phyloP scores from a whole-genome alignment of 1,140 invertebrate species.

The Mizuhopecten yessoensis region DNA sequence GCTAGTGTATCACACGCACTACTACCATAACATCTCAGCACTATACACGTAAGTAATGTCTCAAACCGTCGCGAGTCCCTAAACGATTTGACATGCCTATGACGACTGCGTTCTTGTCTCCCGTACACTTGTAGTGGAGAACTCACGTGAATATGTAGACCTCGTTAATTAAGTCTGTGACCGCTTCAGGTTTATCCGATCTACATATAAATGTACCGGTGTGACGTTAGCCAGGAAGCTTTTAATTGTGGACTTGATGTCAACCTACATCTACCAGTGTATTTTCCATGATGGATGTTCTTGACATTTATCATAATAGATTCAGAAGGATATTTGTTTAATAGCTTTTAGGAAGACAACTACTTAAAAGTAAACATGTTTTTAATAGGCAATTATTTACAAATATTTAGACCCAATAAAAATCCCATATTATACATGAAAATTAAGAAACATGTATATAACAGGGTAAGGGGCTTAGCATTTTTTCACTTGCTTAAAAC shows the following conservation, averaged over 20 bases:
- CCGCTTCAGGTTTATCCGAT: neutral
- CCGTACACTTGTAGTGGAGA: too few species aligned
- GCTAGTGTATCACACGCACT: neutral
- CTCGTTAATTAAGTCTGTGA: slow-evolving; percentile 2
- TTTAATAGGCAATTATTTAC: too few species aligned
- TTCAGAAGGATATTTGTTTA: neutral
- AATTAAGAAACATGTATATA: too few species aligned
- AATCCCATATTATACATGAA: neutral
- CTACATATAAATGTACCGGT: too few species aligned
- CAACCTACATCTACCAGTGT: neutral
- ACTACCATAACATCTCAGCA: neutral
- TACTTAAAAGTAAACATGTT: neutral
- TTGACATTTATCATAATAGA: neutral
- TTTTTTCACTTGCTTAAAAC: too few species aligned
- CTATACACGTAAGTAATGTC: neutral
- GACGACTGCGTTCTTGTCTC: too few species aligned
- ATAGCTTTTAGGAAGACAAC: neutral
- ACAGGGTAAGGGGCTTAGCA: too few species aligned
- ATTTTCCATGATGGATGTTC: neutral
- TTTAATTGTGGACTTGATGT: neutral
- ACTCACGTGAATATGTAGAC: slow-evolving; percentile 13
- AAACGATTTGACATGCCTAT: neutral
- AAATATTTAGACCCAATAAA: neutral
- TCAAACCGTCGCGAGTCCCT: neutral
- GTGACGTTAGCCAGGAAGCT: neutral